Base-by-base conservation (phyloP, 2,888 invertebrate species). In the Fragum fragum region DNA sequence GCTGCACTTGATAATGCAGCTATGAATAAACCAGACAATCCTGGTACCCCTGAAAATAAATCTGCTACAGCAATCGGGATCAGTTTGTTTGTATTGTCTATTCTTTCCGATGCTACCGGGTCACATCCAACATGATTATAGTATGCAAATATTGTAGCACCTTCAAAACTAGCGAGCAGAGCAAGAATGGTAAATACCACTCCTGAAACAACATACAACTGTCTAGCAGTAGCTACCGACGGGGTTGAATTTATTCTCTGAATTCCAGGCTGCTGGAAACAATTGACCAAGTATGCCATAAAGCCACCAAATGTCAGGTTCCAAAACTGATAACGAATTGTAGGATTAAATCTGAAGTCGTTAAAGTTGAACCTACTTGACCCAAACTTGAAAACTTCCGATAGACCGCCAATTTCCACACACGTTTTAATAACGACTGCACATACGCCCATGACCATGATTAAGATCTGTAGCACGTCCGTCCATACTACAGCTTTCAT, bases 401-500 rank as follows among this genome's bases (percentile, higher is more conserved):
- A 47, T 2, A 42, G 18, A 3, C 81, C 77, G 9, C 81, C 81
- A 0, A 59, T 39, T 6, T 39, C 52, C 2, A 63, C 36, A 18
- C 68, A 73, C 5, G 55, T 39, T 29, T 81, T 72, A 47, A 76
- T 53, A 3, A 81, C 21, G 18, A 76, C 61, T 16, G 63, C 53
- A 16, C 39, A 18, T 18, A 69, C 39, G 6, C 66, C 66, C 21
- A 69, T 55, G 0, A 70, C 29, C 79, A 79, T 79, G 39, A 79
- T 69, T 7, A 52, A 7, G 29, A 74, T 16, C 55, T 79, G 79
- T 16, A 79, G 73, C 1, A 79, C 79, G 23, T 79, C 79, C 6
- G 79, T 79, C 79, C 79, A 79, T 5, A 79, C 73, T 1, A 79
- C 79, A 9, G 79, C 79, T 36, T 70, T 69, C 21, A 79, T 73